Base-by-base conservation (phyloP, 2,888 invertebrate species). In the Callosobruchus maculatus region DNA sequence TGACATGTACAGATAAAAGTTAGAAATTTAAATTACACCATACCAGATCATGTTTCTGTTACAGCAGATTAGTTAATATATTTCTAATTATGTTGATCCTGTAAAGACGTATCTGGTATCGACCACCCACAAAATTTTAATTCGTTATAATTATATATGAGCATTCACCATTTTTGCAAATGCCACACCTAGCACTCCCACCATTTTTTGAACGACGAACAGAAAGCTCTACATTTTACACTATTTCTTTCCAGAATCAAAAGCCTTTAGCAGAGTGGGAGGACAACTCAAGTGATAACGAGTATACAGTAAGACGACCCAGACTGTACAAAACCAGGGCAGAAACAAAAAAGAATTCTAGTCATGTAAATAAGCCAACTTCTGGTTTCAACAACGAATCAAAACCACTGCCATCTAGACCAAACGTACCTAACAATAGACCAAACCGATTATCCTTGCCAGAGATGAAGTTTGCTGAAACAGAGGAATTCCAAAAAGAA, bases 321-420 rank as follows among this genome's bases (percentile, higher is more conserved):
- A 4, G 68, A 68, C 13, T 68, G 68, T 68, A 68, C 85, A 93
- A 92, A 88, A 94, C 93, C 71, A 91, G 92, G 84, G 92, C 92
- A 71, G 93, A 94, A 88, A 91, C 92, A 86, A 91, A 90, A 82
- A 85, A 81, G 75, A 78, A 82, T 77, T 82, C 84, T 82, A 85
- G 83, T 84, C 84, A 84, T 77, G 77, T 82, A 80, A 79, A 82
- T 80, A 83, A 82, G 22, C 20, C 68, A 21, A 20, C 4, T 73
- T 9, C 21, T 1, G 68, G 7, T 22, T 21, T 9, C 21, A 5
- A 3, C 3, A 18, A 49, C 13, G 49, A 18, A 49, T 49, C 49
- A 18, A 49, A 49, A 13, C 68, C 20, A n/a, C 0, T 21, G 20
- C 21, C 21, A 9, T 22, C 68, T 21, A 20, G 18, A 68, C 68